Evolutionary conservation across 2,113 vertebrate species (phyloP), one percentile per base, ranked within the genome.

Genomic region (Tamias sibiricus): DNA sequence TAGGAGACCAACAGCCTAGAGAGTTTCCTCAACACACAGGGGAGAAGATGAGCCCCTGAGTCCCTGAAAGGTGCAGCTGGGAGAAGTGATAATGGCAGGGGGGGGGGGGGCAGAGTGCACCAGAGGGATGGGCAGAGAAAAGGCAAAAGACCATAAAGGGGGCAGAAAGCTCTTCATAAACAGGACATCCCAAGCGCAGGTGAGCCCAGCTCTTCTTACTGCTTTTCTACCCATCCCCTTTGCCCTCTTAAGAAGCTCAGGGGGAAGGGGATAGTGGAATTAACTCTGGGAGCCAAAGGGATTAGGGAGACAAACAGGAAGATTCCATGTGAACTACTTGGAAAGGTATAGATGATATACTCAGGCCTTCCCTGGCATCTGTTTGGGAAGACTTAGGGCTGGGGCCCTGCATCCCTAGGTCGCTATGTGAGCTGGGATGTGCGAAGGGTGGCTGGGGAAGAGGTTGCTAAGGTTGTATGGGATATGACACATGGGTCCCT

Each of bases 191-290:
- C 37, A 40, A 83, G 49, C 79, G 71, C 69, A 37, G 13, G 75
- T 0, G 9, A 82, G 57, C 24, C n/a, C 54, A 82, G 91, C 75
- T 85, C 32, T 57, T 57, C 85, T 59, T 57, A 16, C 35, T 74
- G 66, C n/a, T 57, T 66, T 69, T 62, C 86, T 40, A 52, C 44
- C 77, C 57, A 54, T 74, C 42, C n/a, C 84, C 66, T 89, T 30
- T 35, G 90, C 35, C 90, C 84, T 93, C 49, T 52, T 83, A 92
- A 96, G 91, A 40, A 90, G 85, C 91, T 96, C 94, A 80, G 54
- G 12, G 66, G 37, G 40, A 77, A 69, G 64, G 82, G 59, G 13
- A 26, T 12, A 3, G 28, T 77, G 44, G 57, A 90, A 96, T 98
- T 96, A 97, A 88, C 85, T 66, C 71, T 66, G 35, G 76, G 69